These are phyloP conservation scores for Tenebrosternarchus preto DNA, from an alignment of 2,113 vertebrate species.

Conservation along the genomic window DNA sequence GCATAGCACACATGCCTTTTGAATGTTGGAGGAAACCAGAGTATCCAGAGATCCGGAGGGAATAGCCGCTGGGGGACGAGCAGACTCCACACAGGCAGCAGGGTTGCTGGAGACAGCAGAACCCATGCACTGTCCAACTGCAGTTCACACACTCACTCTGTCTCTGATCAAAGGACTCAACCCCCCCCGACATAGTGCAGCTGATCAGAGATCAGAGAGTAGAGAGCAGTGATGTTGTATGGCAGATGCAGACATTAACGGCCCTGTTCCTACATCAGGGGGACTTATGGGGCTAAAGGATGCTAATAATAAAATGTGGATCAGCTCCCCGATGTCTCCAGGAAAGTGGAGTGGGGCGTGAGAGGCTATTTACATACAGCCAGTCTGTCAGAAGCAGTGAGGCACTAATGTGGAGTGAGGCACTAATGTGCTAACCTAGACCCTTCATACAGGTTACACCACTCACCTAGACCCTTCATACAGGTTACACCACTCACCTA, in stretches of 20 bases:
- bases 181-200: not conserved
- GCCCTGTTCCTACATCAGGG: conserved; percentile 62
- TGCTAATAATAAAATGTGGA: conserved; percentile 78
- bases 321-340: conserved; percentile 64
- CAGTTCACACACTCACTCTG: too few relatives aligned
- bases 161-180: not conserved
- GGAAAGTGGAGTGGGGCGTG: conserved; percentile 46
- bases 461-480: not conserved
- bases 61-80: too few relatives aligned
- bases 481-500: too few relatives aligned
- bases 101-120: not conserved
- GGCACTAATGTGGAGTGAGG: not conserved
- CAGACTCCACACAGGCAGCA: not conserved
- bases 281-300: conserved; percentile 57
- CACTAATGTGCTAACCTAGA: not conserved
- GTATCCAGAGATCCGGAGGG: too few relatives aligned
- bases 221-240: not conserved
- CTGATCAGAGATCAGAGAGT: too few relatives aligned
- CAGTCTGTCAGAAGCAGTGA: not conserved
- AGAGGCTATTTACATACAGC: conserved; percentile 21
- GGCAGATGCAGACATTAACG: conserved; percentile 9
- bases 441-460: not conserved
- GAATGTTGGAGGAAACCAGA: too few relatives aligned
- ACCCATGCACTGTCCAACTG: too few relatives aligned
- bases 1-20: too few relatives aligned